Evolutionary conservation across 2,888 invertebrate genomes (phyloP), one percentile per base, ranked within the genome.

Genomic region (Caprella mutica): DNA sequence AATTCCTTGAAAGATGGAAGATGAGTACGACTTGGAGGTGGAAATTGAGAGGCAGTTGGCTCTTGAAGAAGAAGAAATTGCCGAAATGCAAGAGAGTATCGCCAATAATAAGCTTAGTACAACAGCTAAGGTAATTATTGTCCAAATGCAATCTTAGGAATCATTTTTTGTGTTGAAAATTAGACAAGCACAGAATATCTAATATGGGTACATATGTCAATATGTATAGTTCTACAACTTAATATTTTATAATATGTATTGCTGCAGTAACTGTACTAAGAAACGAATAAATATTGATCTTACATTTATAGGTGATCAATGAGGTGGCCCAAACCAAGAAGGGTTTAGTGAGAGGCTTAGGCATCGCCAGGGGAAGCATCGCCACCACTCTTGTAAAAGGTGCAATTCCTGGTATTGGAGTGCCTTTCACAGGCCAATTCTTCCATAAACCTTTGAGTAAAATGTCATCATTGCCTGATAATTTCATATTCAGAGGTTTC

Each of bases 1-100:
- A n/a, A n/a, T n/a, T n/a, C n/a, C n/a, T n/a, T n/a, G n/a, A 66
- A 82, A 90, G 75, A 87, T 91, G 85, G 91, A 92, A 71, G 89
- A 88, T 66, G 91, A 92, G 73, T 76, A 91, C 54, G 91, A 92
- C 72, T 83, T 90, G 71, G 92, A 92, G 72, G 80, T 86, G 21
- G 78, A 80, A 66, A 69, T 80, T 30, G 79, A 79, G 67, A 73
- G 77, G 55, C 79, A 80, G 68, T 69, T 80, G 55, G 77, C 77
- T 14, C 62, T 65, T 42, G 65, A 63, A 30, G 65, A 65, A 33
- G 56, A 65, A 50, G 58, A 59, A 33, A 59, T 61, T 50, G 54
- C 58, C 17, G 58, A 65, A 39, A 59, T 65, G 51, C 55, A 65
- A 44, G 61, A 65, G 39, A 60, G 54, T 19, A 53, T 65, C n/a